These are phyloP conservation scores for Lepetodrilus schrolli DNA, from an alignment of 2,888 invertebrate species.

Conservation along the genomic window DNA sequence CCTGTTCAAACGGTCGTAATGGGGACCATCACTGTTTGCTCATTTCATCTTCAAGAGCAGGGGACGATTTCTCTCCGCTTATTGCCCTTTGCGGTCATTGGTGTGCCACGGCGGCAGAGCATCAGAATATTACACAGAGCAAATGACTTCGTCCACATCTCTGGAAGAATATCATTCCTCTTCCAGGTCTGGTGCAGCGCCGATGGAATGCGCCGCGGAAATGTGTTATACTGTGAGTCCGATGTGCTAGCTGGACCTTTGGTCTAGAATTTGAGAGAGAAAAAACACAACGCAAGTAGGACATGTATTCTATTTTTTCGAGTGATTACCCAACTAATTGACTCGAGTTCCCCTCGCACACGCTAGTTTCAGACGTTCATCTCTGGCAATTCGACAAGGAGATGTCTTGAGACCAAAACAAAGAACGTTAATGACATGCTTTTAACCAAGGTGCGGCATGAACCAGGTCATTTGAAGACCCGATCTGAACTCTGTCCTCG, in stretches of 20 bases:
- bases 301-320: constrained; percentile 33
- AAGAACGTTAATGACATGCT: not conserved
- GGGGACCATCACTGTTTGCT: constrained; percentile 46
- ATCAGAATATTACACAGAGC: constrained; percentile 27
- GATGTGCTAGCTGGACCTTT: constrained; percentile 3
- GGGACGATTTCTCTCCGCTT: constrained; percentile 40
- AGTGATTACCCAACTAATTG: constrained; percentile 41
- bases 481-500: too few species aligned
- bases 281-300: too few species aligned
- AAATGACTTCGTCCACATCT: constrained; percentile 30
- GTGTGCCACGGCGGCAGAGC: constrained; percentile 7
- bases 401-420: not conserved
- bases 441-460: too few species aligned
- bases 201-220: constrained; percentile 36
- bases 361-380: not conserved
- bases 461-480: too few species aligned
- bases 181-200: too few species aligned
- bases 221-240: constrained; percentile 33
- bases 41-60: constrained; percentile 44
- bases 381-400: too few species aligned
- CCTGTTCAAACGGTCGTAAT: constrained; percentile 42
- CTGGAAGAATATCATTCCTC: too few species aligned
- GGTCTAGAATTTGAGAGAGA: constrained; percentile 33
- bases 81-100: constrained; percentile 32
- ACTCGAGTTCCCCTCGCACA: constrained; percentile 33